These are phyloP conservation scores for Propithecus perrieri DNA, from an alignment of 2,797 vertebrate species.

Conservation along the genomic window DNA sequence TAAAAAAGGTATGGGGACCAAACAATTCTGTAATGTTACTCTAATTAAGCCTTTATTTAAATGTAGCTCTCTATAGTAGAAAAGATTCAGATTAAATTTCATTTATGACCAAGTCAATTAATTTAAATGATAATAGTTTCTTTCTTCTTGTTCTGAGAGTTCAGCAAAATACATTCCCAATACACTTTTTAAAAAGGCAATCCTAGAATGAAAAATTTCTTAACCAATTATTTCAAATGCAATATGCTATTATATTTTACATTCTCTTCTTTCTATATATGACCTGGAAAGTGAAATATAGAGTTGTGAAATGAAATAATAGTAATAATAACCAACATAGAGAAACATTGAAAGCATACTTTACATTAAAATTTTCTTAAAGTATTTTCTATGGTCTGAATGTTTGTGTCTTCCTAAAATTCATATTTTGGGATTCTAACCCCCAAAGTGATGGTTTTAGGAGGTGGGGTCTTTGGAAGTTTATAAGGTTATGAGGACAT, in stretches of 20 bases:
- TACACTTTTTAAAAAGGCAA: neutral
- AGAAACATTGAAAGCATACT: neutral
- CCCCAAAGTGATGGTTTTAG: neutral
- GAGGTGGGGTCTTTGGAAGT: neutral
- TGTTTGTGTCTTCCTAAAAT: neutral
- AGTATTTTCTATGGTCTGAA: neutral
- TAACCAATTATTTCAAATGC: neutral
- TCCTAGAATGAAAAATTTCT: neutral
- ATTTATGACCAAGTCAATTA: neutral
- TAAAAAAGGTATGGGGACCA: neutral
- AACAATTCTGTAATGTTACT: neutral
- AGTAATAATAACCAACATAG: neutral
- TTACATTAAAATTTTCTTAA: neutral
- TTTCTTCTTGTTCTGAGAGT: neutral
- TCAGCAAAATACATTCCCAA: neutral
- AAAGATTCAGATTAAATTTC: constrained; percentile 21
- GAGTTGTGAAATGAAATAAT: neutral
- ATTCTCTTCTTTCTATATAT: neutral
- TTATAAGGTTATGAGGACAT: neutral
- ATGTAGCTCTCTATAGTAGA: neutral
- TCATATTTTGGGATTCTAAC: neutral
- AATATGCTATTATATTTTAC: neutral
- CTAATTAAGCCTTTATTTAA: constrained; percentile 1
- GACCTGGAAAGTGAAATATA: neutral
- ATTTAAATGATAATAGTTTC: neutral